Evolutionary conservation across 1,140 invertebrate genomes (phyloP), one percentile per base, ranked within the genome.

Genomic region (Leptopilina clavipes): DNA sequence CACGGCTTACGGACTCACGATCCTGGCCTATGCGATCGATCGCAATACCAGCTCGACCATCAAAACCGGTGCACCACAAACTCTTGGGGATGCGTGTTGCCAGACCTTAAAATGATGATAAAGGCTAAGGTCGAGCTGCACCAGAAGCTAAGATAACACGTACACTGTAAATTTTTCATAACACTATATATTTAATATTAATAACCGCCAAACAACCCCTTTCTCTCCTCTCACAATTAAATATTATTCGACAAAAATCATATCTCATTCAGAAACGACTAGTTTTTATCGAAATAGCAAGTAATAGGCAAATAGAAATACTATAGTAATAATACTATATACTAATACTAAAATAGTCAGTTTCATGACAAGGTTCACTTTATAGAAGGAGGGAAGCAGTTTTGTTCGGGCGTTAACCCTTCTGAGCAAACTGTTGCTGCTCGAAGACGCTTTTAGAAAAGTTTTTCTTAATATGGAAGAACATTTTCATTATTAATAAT

Each of bases 11-110:
- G 87, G 89, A 90, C 86, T 89, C 90, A 91, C 91, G 91, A 91
- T 91, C 91, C 91, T 91, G 90, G 90, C 89, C 37, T 40, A 40
- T 89, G 90, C 88, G 90, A 90, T 91, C 91, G 91, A 92, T 92
- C 91, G 91, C 90, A 89, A 90, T 91, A 90, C 88, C 88, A 90
- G 90, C 91, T 90, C 86, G 88, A 72, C 77, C 79, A 83, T 22
- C 77, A 79, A 79, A 76, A 81, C 76, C 80, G 71, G 25, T 44
- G 52, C 89, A 89, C 87, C 88, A 87, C 84, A 91, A 87, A 87
- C 88, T 87, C 89, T 89, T 31, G 89, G 90, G 90, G 59, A 65
- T 65, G 59, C 59, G 59, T 65, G 59, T 31, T 65, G 59, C 59
- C 8, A 65, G 25, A 65, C 59, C 25, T 65, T 31, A 37, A 65